Evolutionary conservation across 2,113 vertebrate species (phyloP).

Genomic region (Camarhynchus parvulus): DNA sequence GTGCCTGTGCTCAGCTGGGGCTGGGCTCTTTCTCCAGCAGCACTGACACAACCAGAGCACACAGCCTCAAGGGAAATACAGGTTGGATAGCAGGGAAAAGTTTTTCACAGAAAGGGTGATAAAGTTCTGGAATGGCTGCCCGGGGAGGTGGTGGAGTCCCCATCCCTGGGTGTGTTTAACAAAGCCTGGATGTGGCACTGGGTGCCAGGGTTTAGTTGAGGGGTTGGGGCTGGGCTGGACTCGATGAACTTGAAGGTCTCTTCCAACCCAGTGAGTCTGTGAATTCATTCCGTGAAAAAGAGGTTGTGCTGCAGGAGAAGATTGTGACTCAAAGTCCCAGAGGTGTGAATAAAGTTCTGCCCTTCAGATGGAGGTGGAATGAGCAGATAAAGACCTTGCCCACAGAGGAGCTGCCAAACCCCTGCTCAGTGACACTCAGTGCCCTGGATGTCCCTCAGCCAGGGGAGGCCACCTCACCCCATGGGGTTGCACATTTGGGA

Average conservation of each 20-base stretch:
- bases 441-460: not conserved
- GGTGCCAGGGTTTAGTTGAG: not conserved
- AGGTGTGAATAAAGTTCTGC: not conserved
- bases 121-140: not conserved
- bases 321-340: not conserved
- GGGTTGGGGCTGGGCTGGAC: not conserved
- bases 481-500: not conserved
- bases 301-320: not conserved
- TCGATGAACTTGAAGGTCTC: not conserved
- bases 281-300: not conserved
- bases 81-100: not conserved
- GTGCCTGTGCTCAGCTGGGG: not conserved
- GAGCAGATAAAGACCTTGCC: not conserved
- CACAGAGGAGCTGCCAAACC: not conserved
- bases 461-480: not conserved
- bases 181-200: not conserved
- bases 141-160: not conserved
- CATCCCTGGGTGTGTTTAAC: not conserved
- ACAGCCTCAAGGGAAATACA: not conserved
- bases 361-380: accelerated
- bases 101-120: not conserved
- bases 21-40: not conserved
- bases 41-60: not conserved
- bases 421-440: not conserved
- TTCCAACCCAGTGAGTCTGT: accelerated